A percentile compares a stretch with the other conserved stretches of the same genome.
Conservation (phyloP, 2,888 invertebrate species). For the Alviniconcha strummeri region DNA sequence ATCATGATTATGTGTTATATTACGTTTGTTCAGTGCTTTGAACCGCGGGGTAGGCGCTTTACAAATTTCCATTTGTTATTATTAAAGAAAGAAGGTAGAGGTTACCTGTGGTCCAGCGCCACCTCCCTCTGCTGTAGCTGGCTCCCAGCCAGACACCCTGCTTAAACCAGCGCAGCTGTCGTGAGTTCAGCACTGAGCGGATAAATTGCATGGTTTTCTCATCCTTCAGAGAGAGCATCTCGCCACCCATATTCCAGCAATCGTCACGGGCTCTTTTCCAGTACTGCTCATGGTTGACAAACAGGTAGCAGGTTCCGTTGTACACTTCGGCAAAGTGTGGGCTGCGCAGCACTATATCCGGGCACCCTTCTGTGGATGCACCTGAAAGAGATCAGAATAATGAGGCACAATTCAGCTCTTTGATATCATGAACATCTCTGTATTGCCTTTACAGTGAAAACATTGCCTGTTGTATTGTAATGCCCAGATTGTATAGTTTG, state of each 20-base stretch:
- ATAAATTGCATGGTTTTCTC: slow-evolving; percentile 58
- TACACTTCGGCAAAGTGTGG: slow-evolving; percentile 41
- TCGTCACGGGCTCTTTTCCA: slow-evolving; percentile 57
- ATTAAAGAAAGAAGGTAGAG: no score
- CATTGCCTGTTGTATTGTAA: no score
- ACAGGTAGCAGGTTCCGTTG: slow-evolving; percentile 58
- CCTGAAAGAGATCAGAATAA: background rate
- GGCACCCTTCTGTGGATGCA: slow-evolving; percentile 41
- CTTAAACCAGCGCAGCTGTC: slow-evolving; percentile 56
- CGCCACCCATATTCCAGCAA: slow-evolving; percentile 62
- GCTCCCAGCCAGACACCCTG: slow-evolving; percentile 67
- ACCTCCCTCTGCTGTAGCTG: slow-evolving; percentile 47
- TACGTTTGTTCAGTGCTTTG: no score
- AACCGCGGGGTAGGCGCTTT: no score
- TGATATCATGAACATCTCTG: no score
- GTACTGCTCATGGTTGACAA: slow-evolving; percentile 55
- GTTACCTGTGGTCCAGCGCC: slow-evolving; percentile 65
- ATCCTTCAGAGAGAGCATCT: slow-evolving; percentile 54
- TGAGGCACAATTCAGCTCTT: no score
- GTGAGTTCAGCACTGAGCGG: slow-evolving; percentile 47
- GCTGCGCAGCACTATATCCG: slow-evolving; percentile 43
- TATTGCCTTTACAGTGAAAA: no score
- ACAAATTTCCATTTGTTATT: no score
- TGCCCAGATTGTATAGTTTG: no score
- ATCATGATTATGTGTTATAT: no score